Base-by-base conservation (phyloP, 2,797 vertebrate genomes). In the Alcedo atthis region DNA sequence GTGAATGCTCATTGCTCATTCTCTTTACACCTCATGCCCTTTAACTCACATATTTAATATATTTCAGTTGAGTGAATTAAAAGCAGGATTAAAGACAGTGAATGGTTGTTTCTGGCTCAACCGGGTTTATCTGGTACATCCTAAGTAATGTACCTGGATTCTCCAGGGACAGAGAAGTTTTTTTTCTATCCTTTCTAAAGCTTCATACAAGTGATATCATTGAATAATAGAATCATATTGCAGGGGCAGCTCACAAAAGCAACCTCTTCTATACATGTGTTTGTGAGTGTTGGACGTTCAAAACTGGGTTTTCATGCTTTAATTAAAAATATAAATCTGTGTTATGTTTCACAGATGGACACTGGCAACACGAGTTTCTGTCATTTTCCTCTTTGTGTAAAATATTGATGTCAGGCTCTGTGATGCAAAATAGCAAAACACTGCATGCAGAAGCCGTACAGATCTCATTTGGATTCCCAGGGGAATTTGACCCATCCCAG, bases 381-480 rank as follows among this genome's bases (percentile, higher is more conserved):
- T 58, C 45, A 54, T 86, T 76, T 89, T 84, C 33, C 26, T 81
- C 35, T 64, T 81, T 43, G 15, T 69, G 30, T 87, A 69, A 93
- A 89, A 90, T 69, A 88, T 8, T 64, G 68, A 82, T 85, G 57
- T 77, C 83, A 82, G 71, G 35, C 19, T 87, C 64, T 80, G 68
- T 51, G 81, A 93, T 93, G 83, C 51, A 92, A 87, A 95, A 46
- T 20, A 80, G 40, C 42, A 90, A 90, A 91, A 62, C 54, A 66
- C 24, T 10, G 22, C 90, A 59, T 53, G 63, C 79, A 93, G 68
- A 87, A 94, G 87, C 89, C 51, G 79, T 85, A 82, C 74, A 80
- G 86, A 95, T 68, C 81, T 95, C 81, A 94, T 95, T 93, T 89
- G 54, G 54, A 93, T 90, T 96, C 86, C 81, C 76, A 70, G 75